Evolutionary conservation across 2,888 invertebrate genomes (phyloP).

Genomic region (Lymantria monacha): DNA sequence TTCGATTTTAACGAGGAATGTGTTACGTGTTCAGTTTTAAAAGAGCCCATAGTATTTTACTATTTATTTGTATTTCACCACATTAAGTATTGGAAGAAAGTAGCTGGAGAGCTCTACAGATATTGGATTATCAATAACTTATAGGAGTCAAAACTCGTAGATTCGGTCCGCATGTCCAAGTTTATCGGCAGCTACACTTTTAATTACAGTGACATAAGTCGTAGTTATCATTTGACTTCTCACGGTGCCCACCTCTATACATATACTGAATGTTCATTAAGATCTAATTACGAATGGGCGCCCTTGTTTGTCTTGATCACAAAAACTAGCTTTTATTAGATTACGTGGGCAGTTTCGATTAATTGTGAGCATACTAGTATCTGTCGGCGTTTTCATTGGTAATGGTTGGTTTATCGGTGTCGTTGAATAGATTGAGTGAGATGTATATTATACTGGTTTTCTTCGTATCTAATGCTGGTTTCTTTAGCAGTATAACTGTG

Average conservation of each 20-base stretch:
- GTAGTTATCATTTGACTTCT: slow-evolving; percentile 78
- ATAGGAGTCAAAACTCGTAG: slow-evolving; percentile 71
- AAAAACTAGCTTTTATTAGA: slow-evolving; percentile 81
- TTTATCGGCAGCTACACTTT: slow-evolving; percentile 80
- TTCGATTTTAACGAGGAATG: slow-evolving; percentile 70
- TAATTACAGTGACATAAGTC: slow-evolving; percentile 82
- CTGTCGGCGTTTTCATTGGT: slow-evolving; percentile 75
- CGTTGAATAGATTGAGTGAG: slow-evolving; percentile 73
- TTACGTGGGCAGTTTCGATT: slow-evolving; percentile 81
- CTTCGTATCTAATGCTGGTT: slow-evolving; percentile 51
- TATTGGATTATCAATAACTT: slow-evolving; percentile 62
- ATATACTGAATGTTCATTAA: slow-evolving; percentile 78
- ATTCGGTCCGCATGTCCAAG: slow-evolving; percentile 63
- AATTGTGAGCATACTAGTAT: slow-evolving; percentile 73
- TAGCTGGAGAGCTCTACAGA: slow-evolving; percentile 43
- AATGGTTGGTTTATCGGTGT: slow-evolving; percentile 74
- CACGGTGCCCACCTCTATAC: slow-evolving; percentile 75
- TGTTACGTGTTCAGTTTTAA: slow-evolving; percentile 53
- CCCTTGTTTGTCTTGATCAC: slow-evolving; percentile 80
- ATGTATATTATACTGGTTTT: slow-evolving; percentile 64
- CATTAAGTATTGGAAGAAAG: slow-evolving; percentile 29
- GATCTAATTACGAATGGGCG: slow-evolving; percentile 80
- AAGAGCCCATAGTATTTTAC: slow-evolving; percentile 48
- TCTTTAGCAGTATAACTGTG: slow-evolving; percentile 40
- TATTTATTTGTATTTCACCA: slow-evolving; percentile 26